Conservation (phyloP, 2,888 invertebrate genomes). For the Automeris io region DNA sequence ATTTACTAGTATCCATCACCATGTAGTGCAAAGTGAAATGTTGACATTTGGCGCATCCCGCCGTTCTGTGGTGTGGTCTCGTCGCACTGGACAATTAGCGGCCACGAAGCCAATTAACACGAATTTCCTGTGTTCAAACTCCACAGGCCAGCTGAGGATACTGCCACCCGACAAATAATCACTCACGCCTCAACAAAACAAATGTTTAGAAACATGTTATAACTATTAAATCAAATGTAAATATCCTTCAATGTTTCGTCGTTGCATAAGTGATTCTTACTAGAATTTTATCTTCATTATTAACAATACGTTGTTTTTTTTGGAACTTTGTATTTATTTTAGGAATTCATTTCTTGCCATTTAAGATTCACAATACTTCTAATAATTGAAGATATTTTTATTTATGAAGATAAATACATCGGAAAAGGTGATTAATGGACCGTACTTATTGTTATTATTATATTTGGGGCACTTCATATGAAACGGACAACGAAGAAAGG, state of each 20-base stretch:
- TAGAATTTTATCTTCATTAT: not conserved
- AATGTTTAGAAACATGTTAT: slow-evolving; percentile 20
- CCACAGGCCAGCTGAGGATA: slow-evolving; percentile 43
- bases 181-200: slow-evolving; percentile 27
- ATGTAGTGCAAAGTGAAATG: slow-evolving; percentile 17
- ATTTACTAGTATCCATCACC: not conserved
- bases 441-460: too few species aligned
- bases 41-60: slow-evolving; percentile 42
- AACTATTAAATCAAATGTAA: not conserved
- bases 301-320: too few species aligned
- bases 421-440: too few species aligned
- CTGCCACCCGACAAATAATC: slow-evolving; percentile 36
- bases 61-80: slow-evolving; percentile 42
- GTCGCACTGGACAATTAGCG: slow-evolving; percentile 64
- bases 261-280: not conserved
- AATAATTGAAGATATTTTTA: too few species aligned
- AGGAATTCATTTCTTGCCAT: too few species aligned
- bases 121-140: slow-evolving; percentile 68
- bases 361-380: too few species aligned
- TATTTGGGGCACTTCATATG: too few species aligned
- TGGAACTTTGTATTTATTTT: too few species aligned
- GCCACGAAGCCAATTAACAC: slow-evolving; percentile 62
- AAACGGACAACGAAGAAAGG: too few species aligned
- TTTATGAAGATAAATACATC: too few species aligned
- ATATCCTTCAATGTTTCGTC: not conserved